These are phyloP conservation scores for Sceloporus undulatus DNA, from an alignment of 2,113 vertebrate species.

Conservation along the genomic window DNA sequence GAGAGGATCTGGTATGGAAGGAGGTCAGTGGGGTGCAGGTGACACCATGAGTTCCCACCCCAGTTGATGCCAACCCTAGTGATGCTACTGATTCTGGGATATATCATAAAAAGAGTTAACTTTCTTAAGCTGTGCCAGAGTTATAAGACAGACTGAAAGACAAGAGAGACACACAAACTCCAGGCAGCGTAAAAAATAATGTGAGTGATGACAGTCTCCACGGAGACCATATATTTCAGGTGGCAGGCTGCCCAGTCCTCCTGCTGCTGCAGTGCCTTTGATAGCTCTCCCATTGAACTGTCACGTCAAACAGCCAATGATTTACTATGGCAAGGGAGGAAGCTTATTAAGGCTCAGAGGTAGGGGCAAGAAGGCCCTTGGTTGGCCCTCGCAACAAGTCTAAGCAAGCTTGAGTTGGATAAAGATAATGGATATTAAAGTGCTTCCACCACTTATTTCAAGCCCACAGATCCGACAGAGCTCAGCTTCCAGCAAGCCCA, in stretches of 20 bases:
- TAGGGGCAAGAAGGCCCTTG: not conserved
- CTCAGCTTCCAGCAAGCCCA: not conserved
- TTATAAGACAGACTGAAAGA: not conserved
- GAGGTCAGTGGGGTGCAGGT: too few species aligned
- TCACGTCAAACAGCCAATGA: slow-evolving; percentile 55
- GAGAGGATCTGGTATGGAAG: too few species aligned
- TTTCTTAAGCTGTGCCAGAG: not conserved
- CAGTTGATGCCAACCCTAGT: too few species aligned
- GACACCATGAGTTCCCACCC: too few species aligned
- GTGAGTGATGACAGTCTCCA: slow-evolving; percentile 45
- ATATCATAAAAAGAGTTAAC: not conserved
- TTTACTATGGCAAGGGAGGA: slow-evolving; percentile 50
- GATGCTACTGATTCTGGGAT: too few species aligned
- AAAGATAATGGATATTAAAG: slow-evolving; percentile 2
- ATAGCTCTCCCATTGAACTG: slow-evolving; percentile 47
- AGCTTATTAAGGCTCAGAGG: slow-evolving; percentile 46
- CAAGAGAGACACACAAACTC: not conserved
- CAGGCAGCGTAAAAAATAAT: not conserved
- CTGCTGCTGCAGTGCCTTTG: slow-evolving; percentile 7
- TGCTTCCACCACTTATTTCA: not conserved
- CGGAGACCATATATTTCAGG: slow-evolving; percentile 42
- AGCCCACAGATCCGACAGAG: not conserved
- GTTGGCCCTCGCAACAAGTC: slow-evolving; percentile 34
- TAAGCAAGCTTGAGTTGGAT: slow-evolving; percentile 23
- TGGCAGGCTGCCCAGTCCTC: slow-evolving; percentile 55